Conservation (phyloP, 2,888 invertebrate species). For the Caenorhabditis sinica region DNA sequence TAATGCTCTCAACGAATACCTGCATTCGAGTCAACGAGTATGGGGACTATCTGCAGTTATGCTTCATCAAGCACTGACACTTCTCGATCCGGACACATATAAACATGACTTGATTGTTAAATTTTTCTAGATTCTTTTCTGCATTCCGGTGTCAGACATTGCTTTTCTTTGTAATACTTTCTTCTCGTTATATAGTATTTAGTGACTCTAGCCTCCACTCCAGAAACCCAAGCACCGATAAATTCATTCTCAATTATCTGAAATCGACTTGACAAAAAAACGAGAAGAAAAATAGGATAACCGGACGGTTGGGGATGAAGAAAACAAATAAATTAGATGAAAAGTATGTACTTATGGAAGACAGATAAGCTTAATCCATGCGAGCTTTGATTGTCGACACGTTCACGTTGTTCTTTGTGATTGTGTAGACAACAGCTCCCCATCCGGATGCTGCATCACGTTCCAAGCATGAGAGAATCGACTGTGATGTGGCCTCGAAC, state of each 20-base stretch:
- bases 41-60: slow-evolving; percentile 79
- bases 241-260: slow-evolving; percentile 31
- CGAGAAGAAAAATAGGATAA: slow-evolving; percentile 25
- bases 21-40: slow-evolving; percentile 67
- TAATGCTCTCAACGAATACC: slow-evolving; percentile 54
- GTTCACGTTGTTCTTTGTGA: slow-evolving; percentile 83
- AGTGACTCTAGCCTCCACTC: too few species aligned
- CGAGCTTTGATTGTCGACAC: slow-evolving; percentile 81
- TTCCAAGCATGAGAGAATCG: slow-evolving; percentile 95
- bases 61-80: slow-evolving; percentile 71
- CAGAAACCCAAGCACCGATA: too few species aligned
- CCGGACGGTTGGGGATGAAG: slow-evolving; percentile 14
- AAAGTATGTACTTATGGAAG: slow-evolving; percentile 13
- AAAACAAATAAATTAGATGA: slow-evolving; percentile 53
- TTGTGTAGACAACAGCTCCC: slow-evolving; percentile 93
- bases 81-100: slow-evolving; percentile 65
- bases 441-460: slow-evolving; percentile 98
- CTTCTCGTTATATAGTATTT: too few species aligned
- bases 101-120: slow-evolving; percentile 59
- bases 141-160: neutral
- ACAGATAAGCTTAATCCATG: slow-evolving; percentile 77
- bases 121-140: slow-evolving; percentile 44
- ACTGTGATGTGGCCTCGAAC: slow-evolving; percentile 96
- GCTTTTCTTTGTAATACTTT: too few species aligned
- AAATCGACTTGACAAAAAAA: neutral